Evolutionary conservation across 2,113 vertebrate species (phyloP).

Genomic region (Ophthalmotilapia sp.): DNA sequence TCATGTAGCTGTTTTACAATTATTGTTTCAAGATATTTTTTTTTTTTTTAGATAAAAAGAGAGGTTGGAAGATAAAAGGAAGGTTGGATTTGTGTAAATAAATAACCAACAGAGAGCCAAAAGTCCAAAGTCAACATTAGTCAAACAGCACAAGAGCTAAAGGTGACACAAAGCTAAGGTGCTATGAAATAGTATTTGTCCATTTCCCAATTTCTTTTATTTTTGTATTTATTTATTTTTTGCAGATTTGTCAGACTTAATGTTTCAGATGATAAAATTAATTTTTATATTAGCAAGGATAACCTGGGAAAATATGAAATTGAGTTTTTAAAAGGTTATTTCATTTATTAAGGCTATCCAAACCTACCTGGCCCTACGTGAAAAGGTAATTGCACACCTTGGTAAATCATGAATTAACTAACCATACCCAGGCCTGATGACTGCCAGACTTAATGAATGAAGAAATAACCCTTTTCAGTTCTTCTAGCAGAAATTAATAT

Average conservation of each 20-base stretch:
- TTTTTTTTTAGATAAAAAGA: background rate
- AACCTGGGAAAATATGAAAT: background rate
- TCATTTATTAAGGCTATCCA: background rate
- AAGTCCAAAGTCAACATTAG: background rate
- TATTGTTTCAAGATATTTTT: background rate
- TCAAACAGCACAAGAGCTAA: background rate
- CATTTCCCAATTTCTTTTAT: background rate
- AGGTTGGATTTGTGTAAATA: background rate
- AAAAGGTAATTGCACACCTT: background rate
- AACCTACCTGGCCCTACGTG: background rate
- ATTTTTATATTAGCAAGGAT: background rate
- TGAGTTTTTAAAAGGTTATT: background rate
- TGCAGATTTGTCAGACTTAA: background rate
- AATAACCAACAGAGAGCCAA: background rate
- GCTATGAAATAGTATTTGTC: background rate
- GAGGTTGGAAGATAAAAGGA: background rate
- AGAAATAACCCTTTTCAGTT: background rate
- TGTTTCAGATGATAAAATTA: background rate
- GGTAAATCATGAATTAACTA: background rate
- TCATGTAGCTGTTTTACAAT: background rate
- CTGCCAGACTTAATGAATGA: background rate
- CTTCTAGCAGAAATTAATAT: background rate
- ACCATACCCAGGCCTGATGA: background rate
- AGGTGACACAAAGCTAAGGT: background rate
- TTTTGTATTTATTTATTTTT: background rate